Base-by-base conservation (phyloP, 2,113 vertebrate species). In the Dromas ardeola region DNA sequence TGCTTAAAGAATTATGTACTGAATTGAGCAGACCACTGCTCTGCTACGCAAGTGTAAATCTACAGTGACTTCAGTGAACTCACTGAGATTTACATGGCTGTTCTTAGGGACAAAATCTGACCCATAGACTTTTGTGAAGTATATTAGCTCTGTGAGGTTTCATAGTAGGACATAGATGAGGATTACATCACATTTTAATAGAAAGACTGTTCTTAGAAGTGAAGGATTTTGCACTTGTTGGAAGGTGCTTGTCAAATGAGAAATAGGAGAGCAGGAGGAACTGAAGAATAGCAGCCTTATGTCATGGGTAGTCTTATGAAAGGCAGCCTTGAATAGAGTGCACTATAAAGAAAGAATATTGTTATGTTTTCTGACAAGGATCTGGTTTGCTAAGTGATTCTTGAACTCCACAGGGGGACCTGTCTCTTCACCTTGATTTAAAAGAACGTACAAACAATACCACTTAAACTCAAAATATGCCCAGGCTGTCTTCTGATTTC, bases 401-500 rank as follows among this genome's bases (percentile, higher is more conserved):
- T 97, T 97, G 96, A 97, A 95, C 95, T 97, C 92, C 91, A 94
- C 72, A 76, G 93, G 79, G 94, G 82, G 47, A 92, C 77, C 74
- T 92, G 94, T 94, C 94, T 96, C 82, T 97, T 96, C 95, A 97
- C 93, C 93, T 95, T 94, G 93, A 91, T 97, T 95, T 96, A 95
- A 96, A 96, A 95, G 91, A 96, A 80, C 11, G 1, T 83, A 96
- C 92, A 97, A 96, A 95, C 93, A 96, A 95, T 94, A 93, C 82
- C 72, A 96, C 92, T 96, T 92, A 96, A 86, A 94, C 90, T 94
- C 90, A 93, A 96, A 96, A 97, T 96, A 97, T 83, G 96, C 93
- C 93, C 96, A 93, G 87, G 42, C 89, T 96, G 93, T 94, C 86
- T 95, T 87, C 93, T 87, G 93, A 88, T 95, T 96, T 95, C 38